Base-by-base conservation (phyloP, 2,797 vertebrate species). In the Characodon lateralis region DNA sequence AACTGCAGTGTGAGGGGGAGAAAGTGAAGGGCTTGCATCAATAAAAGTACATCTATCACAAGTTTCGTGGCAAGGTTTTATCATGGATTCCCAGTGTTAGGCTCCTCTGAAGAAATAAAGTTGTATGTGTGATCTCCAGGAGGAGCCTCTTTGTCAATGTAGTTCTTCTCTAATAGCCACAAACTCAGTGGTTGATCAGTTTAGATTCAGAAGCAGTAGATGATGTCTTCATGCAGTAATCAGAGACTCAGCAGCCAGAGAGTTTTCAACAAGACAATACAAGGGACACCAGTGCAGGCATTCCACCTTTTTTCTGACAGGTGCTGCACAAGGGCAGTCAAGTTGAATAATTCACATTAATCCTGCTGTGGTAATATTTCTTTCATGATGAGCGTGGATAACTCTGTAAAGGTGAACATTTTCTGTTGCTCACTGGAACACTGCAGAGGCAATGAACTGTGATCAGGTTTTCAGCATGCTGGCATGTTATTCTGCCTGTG, bases 291-390 rank as follows among this genome's bases (percentile, higher is more conserved):
- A 41, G 53, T 79, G 46, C 14, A 35, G 22, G 68, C 55, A 10
- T 51, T 35, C 71, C 35, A 6, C 5, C 41, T 3, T 2, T 14
- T 71, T 55, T 35, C 31, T 20, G 41, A 51, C 48, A 78, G 24
- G 24, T 51, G 9, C 70, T 76, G 48, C 78, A 35, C 24, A 0
- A 66, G 61, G 69, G 78, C 65, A 72, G 72, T 65, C 18, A 28
- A 24, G 80, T 35, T 81, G 81, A 82, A 70, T 73, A 73, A 78
- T 13, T 84, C 65, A 83, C 81, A 70, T 79, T 74, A 80, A 86
- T 86, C 75, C 72, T 5, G 22, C 72, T 1, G 3, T 41, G 3
- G 51, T 77, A 85, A 63, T 74, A 79, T 83, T 78, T 56, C 72
- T 53, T 8, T 31, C 53, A 77, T 51, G 69, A 76, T 56, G 28